phyloP scores from a whole-genome alignment of 1,140 invertebrate genomes.

The silkworm (Bombyx mori) region DNA sequence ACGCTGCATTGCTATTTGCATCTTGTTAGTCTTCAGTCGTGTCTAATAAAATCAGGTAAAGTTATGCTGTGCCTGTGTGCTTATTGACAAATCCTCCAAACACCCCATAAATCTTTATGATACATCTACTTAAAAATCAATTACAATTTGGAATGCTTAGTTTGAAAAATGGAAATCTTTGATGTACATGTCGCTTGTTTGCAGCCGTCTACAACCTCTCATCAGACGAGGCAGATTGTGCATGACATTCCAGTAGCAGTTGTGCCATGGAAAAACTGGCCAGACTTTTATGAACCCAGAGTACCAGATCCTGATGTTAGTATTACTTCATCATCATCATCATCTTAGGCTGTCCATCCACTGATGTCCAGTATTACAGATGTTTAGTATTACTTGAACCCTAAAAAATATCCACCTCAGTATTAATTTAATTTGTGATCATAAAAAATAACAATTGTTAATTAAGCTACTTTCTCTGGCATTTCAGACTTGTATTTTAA shows the following conservation, averaged over 20 bases:
- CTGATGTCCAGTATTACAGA: too few relatives aligned
- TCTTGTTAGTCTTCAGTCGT: too few relatives aligned
- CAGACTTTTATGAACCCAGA: slow-evolving; percentile 80
- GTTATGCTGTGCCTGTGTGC: too few relatives aligned
- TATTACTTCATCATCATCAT: slow-evolving; percentile 4
- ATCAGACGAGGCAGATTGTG: slow-evolving; percentile 75
- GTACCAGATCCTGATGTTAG: slow-evolving; percentile 83
- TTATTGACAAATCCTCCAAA: too few relatives aligned
- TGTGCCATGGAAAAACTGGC: slow-evolving; percentile 83
- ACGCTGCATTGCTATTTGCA: too few relatives aligned
- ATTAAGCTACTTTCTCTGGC: too few relatives aligned
- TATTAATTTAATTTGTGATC: background rate
- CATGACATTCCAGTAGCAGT: slow-evolving; percentile 89
- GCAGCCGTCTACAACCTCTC: slow-evolving; percentile 61
- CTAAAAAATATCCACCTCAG: background rate
- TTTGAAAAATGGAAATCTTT: background rate
- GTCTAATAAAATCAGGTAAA: too few relatives aligned
- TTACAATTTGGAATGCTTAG: too few relatives aligned
- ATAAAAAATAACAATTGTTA: too few relatives aligned
- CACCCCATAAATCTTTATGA: too few relatives aligned
- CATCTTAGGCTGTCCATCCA: background rate
- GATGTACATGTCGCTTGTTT: slow-evolving; percentile 14
- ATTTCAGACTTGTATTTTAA: too few relatives aligned
- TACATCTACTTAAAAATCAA: too few relatives aligned
- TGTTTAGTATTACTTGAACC: slow-evolving; percentile 1